Percentiles rank a stretch among this genome's conserved stretches.
These are phyloP conservation scores for Nyctalus aviator DNA, from an alignment of 2,797 vertebrate genomes.

Conservation along the genomic window DNA sequence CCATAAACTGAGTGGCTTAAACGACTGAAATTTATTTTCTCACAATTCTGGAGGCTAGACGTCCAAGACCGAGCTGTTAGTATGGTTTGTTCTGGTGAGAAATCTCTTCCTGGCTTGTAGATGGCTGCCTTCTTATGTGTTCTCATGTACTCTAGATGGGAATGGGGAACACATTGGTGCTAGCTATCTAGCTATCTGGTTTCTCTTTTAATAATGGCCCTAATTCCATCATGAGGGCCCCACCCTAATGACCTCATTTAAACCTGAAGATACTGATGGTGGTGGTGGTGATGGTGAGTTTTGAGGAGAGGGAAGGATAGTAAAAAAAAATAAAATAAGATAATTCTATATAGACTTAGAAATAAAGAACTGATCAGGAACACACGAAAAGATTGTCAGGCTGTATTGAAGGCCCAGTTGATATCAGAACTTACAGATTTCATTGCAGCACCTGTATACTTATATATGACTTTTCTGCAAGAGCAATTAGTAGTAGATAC, in stretches of 20 bases:
- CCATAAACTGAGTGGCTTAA: background rate
- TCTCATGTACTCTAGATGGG: background rate
- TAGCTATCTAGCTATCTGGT: background rate
- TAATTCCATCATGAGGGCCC: background rate
- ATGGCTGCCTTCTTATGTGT: background rate
- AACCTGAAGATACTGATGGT: background rate
- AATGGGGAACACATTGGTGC: accelerated
- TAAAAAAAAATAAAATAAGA: background rate
- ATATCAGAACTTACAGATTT: background rate
- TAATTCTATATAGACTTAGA: background rate
- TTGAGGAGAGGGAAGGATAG: background rate
- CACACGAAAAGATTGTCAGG: background rate
- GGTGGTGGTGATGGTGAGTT: background rate
- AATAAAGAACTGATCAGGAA: background rate
- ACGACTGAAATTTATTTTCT: background rate
- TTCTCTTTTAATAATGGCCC: background rate
- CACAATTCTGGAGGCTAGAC: background rate
- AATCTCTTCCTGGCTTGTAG: background rate
- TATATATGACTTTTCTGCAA: background rate
- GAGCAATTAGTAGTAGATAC: background rate
- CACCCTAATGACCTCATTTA: background rate
- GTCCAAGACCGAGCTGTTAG: background rate
- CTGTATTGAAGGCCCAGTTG: background rate
- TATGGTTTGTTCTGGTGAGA: background rate
- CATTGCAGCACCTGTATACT: background rate